Evolutionary conservation across 2,888 invertebrate genomes (phyloP), one percentile per base, ranked within the genome.

Genomic region (Drosophila siamana): DNA sequence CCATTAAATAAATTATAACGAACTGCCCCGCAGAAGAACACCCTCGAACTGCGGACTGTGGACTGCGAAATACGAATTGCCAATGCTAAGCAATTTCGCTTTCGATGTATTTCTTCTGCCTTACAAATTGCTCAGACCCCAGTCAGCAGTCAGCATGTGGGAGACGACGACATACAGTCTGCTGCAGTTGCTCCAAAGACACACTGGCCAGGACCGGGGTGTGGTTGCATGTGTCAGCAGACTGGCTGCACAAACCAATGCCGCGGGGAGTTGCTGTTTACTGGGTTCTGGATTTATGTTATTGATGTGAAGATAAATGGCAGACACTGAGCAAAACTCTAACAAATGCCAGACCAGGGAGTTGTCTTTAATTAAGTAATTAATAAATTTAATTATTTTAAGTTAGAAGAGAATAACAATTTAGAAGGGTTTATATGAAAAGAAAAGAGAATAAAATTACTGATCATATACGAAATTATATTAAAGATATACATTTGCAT

Each of bases 1-100:
- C 76, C 86, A 86, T 89, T 89, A 87, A 89, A 90, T 89, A 90
- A 90, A 88, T 90, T 90, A 90, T 89, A 85, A 69, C 75, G 80
- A 89, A 88, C 74, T 73, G 70, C 64, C 62, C 64, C 57, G 59
- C 22, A 24, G 41, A 52, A 65, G 62, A 73, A 68, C 68, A 54
- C 69, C 60, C 46, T 55, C 50, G 13, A 33, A 19, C 19, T 52
- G n/a, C n/a, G n/a, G n/a, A n/a, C n/a, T n/a, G n/a, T n/a, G n/a
- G n/a, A n/a, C n/a, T n/a, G n/a, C n/a, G n/a, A n/a, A n/a, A n/a
- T n/a, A n/a, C n/a, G n/a, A n/a, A n/a, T n/a, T n/a, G n/a, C n/a
- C n/a, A n/a, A n/a, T n/a, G 46, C 28, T 48, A 5, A 63, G 55
- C 60, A 48, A 69, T 50, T 68, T 46, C 46, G 36, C 24, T 24